A percentile compares a stretch with the other conserved stretches of the same genome.
phyloP scores from a whole-genome alignment of 2,888 invertebrate species.

The Melitaea athalia region DNA sequence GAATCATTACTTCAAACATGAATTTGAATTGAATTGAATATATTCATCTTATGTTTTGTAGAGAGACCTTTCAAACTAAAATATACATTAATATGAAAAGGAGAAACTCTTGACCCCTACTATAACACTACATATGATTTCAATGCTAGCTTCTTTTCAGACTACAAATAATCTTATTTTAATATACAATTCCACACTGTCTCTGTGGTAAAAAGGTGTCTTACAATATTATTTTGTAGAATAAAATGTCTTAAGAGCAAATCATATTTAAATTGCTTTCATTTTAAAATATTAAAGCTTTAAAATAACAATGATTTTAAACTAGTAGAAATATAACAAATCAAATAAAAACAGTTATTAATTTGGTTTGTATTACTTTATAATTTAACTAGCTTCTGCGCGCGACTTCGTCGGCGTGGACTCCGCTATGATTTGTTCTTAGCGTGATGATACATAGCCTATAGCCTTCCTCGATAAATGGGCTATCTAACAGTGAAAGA shows the following conservation, averaged over 20 bases:
- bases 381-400: no score
- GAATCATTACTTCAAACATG: constrained; percentile 32
- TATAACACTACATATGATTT: constrained; percentile 4
- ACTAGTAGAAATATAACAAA: background rate
- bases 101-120: constrained; percentile 31
- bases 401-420: no score
- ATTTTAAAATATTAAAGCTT: no score
- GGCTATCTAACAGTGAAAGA: no score
- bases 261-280: constrained; percentile 21
- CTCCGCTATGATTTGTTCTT: no score
- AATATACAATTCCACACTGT: constrained; percentile 14
- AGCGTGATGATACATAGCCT: no score
- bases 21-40: no score
- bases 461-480: no score
- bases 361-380: no score
- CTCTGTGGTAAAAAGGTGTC: background rate
- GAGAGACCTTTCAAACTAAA: constrained; percentile 14
- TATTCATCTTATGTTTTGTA: constrained; percentile 20
- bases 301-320: constrained; percentile 10
- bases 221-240: no score
- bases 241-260: background rate
- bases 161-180: constrained; percentile 2
- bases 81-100: constrained; percentile 17
- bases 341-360: no score
- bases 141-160: constrained; percentile 6